Evolutionary conservation across 2,113 vertebrate species (phyloP).

Genomic region (Hassar affinis): DNA sequence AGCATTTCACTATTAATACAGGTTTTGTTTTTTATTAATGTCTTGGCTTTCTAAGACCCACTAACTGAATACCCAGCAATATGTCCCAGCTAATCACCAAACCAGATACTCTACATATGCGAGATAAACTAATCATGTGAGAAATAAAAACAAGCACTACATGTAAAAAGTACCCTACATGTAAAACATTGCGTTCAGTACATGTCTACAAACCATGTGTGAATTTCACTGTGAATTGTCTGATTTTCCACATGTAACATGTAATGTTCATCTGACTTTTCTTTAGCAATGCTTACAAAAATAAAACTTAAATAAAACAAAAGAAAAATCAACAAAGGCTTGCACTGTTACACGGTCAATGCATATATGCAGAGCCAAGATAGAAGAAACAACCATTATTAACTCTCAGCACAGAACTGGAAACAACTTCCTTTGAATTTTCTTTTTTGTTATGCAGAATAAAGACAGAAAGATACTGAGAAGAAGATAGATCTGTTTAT

Average conservation of each 20-base stretch:
- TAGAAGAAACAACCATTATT: conserved; percentile 37
- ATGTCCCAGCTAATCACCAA: not conserved
- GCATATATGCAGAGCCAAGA: conserved; percentile 12
- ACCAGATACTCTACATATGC: not conserved
- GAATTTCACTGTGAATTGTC: not conserved
- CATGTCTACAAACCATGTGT: not conserved
- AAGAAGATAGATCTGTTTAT: conserved; percentile 23
- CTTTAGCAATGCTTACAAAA: not conserved
- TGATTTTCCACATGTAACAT: not conserved
- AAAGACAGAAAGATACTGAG: not conserved
- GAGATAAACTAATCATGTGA: not conserved
- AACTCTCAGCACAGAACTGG: conserved; percentile 42
- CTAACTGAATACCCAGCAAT: not conserved
- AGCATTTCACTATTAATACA: not conserved
- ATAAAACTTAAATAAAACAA: not conserved
- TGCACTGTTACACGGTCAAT: not conserved
- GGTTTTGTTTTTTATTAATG: not conserved
- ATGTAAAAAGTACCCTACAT: not conserved
- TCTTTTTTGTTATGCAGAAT: conserved; percentile 10
- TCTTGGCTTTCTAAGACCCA: not conserved
- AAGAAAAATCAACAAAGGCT: not conserved
- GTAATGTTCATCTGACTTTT: not conserved
- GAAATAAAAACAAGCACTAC: not conserved
- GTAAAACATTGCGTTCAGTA: not conserved
- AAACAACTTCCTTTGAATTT: conserved; percentile 35